Conservation (phyloP, 2,797 vertebrate genomes). For the Nyctibius grandis region DNA sequence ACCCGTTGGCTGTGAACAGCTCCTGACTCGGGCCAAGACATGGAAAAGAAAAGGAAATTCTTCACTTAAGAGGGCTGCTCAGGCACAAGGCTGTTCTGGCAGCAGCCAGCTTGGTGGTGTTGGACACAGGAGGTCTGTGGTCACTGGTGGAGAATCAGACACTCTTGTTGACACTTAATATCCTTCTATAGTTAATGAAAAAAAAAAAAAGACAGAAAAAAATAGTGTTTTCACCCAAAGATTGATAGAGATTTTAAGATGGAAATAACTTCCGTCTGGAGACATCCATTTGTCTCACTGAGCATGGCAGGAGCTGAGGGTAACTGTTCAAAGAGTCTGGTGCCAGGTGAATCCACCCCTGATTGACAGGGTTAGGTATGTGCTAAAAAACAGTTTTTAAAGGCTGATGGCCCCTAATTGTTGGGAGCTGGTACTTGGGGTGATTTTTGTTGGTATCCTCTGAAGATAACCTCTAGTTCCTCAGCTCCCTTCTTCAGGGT, state of each 20-base stretch:
- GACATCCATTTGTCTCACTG: not conserved
- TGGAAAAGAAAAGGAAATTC: not conserved
- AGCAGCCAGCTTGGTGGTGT: accelerated
- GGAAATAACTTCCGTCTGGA: not conserved
- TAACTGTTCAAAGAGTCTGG: not conserved
- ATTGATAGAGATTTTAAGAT: not conserved
- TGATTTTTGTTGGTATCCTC: not conserved
- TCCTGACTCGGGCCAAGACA: not conserved
- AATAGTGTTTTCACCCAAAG: not conserved
- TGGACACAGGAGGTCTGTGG: not conserved
- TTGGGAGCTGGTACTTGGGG: not conserved
- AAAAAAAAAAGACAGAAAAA: not conserved
- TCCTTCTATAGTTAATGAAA: not conserved
- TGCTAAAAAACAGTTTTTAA: accelerated
- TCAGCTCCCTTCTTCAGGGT: not conserved
- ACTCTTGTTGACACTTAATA: not conserved
- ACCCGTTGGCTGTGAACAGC: not conserved
- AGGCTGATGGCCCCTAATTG: not conserved
- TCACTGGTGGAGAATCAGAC: not conserved
- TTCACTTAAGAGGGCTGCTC: not conserved
- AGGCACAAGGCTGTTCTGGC: not conserved
- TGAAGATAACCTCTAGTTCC: not conserved
- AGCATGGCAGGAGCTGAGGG: not conserved
- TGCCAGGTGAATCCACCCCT: not conserved
- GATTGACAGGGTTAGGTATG: not conserved